Evolutionary conservation across 2,113 vertebrate species (phyloP).

Genomic region (Cairina moschata): DNA sequence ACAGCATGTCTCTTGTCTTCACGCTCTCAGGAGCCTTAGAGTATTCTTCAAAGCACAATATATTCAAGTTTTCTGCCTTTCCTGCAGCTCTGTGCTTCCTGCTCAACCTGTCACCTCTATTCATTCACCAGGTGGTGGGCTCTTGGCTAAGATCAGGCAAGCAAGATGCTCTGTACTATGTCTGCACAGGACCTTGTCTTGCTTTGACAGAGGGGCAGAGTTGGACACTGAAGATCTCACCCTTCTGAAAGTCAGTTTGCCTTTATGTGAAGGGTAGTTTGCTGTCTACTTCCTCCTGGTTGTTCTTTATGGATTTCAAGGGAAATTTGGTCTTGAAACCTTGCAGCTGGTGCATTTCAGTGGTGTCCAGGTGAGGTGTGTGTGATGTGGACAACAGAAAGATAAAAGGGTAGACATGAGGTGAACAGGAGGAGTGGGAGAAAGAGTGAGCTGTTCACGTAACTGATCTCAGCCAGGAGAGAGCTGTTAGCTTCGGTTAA

Average conservation of each 20-base stretch:
- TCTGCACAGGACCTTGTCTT: accelerated
- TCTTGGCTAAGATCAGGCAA: background rate
- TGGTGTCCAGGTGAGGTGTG: background rate
- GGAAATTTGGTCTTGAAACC: background rate
- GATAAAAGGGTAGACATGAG: background rate
- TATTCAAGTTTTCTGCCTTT: background rate
- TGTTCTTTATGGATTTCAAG: background rate
- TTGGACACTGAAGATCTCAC: background rate
- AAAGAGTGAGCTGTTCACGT: accelerated
- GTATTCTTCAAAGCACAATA: background rate
- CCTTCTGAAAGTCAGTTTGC: background rate
- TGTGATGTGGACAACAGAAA: background rate
- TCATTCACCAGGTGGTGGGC: accelerated
- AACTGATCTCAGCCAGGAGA: background rate
- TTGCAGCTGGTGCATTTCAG: background rate
- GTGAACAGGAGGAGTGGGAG: background rate
- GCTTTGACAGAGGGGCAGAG: background rate
- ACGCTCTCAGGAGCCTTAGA: background rate
- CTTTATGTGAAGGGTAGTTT: accelerated
- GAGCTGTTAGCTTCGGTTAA: background rate
- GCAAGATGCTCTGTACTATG: accelerated
- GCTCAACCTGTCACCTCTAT: background rate
- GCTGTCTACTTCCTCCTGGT: background rate
- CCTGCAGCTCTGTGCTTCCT: background rate
- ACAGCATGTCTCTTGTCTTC: background rate